Evolutionary conservation across 2,797 vertebrate species (phyloP).

Genomic region (Oreochromis mossambicus): DNA sequence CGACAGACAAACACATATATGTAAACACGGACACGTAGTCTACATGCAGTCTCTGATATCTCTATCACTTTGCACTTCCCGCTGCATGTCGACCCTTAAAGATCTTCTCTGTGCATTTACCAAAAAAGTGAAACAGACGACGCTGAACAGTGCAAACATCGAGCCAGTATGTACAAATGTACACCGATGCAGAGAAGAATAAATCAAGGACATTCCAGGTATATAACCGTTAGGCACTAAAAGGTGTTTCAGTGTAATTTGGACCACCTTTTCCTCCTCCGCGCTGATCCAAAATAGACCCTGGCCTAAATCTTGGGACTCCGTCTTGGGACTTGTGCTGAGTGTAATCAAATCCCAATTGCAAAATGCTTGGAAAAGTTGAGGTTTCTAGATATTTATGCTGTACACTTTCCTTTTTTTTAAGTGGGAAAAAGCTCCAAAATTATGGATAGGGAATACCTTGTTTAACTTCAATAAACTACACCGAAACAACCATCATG

Average conservation of each 20-base stretch:
- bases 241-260: constrained; percentile 73
- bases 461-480: constrained; percentile 24
- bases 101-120: constrained; percentile 50
- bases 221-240: constrained; percentile 78
- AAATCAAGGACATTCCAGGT: constrained; percentile 75
- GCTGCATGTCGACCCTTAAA: not conserved
- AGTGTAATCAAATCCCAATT: not conserved
- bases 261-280: constrained; percentile 56
- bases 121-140: constrained; percentile 51
- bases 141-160: constrained; percentile 45
- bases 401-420: not conserved
- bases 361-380: constrained; percentile 20
- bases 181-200: constrained; percentile 65
- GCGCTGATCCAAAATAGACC: constrained; percentile 50
- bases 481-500: constrained; percentile 25
- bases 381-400: constrained; percentile 46
- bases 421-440: not conserved
- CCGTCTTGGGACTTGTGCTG: not conserved
- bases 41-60: constrained; percentile 45
- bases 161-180: constrained; percentile 68
- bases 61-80: not conserved
- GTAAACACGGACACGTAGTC: constrained; percentile 35
- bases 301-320: constrained; percentile 29
- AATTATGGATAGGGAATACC: constrained; percentile 4
- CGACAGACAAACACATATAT: constrained; percentile 14